Conservation (phyloP, 2,797 vertebrate species). For the Urocyon cinereoargenteus region DNA sequence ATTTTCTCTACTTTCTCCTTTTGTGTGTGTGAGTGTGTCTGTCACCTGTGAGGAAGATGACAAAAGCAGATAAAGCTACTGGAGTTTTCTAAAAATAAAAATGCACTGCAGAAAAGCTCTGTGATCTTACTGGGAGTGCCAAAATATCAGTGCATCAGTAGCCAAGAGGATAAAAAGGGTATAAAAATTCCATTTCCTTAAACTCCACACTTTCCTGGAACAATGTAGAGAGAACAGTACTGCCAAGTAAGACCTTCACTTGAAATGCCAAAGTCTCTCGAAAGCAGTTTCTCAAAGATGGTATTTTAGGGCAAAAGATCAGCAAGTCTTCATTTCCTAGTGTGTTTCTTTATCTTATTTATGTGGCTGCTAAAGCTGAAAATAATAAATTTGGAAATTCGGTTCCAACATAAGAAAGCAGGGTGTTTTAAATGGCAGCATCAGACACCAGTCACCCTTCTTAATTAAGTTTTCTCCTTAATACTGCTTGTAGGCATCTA, state of each 20-base stretch:
- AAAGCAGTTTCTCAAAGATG: slow-evolving; percentile 63
- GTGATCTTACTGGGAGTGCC: slow-evolving; percentile 73
- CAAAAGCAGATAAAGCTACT: slow-evolving; percentile 79
- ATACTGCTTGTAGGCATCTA: neutral
- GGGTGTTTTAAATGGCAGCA: slow-evolving; percentile 2
- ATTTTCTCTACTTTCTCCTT: neutral
- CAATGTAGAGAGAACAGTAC: slow-evolving; percentile 58
- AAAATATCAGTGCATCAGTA: slow-evolving; percentile 81
- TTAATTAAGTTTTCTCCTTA: neutral
- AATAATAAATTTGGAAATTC: slow-evolving; percentile 68
- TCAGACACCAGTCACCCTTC: neutral
- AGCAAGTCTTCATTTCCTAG: slow-evolving; percentile 26
- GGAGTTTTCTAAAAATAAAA: slow-evolving; percentile 85
- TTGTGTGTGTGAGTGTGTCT: slow-evolving; percentile 58
- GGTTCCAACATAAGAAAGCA: slow-evolving; percentile 44
- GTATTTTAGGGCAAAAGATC: slow-evolving; percentile 68
- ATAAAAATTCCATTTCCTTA: slow-evolving; percentile 83
- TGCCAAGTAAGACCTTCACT: slow-evolving; percentile 73
- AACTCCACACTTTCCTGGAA: slow-evolving; percentile 76
- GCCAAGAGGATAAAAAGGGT: slow-evolving; percentile 79
- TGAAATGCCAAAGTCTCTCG: slow-evolving; percentile 70
- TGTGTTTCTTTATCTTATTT: slow-evolving; percentile 61
- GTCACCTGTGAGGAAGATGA: slow-evolving; percentile 79
- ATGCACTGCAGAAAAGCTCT: slow-evolving; percentile 67
- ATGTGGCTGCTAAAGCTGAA: slow-evolving; percentile 31